Evolutionary conservation across 2,797 vertebrate genomes (phyloP), one percentile per base, ranked within the genome.

Genomic region (Macrochelys suwanniensis): DNA sequence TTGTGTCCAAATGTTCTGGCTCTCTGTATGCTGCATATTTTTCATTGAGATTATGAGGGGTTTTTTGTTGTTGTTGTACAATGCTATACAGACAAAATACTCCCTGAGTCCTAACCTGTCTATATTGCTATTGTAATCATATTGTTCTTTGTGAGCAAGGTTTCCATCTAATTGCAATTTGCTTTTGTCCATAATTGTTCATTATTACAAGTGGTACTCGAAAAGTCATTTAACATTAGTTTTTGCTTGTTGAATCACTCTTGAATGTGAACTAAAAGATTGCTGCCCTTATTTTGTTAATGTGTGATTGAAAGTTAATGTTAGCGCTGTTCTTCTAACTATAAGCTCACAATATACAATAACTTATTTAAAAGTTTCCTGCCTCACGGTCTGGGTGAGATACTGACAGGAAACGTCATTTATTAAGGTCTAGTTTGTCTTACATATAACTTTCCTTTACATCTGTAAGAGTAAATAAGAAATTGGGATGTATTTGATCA

Each of bases 211-310:
- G 83, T 89, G 77, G 33, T 78, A 91, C 93, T 85, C 78, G 82
- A 93, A 93, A 77, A 56, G 54, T 85, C 84, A 86, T 93, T 94
- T 93, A 91, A 97, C 65, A 83, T 83, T 71, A 59, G 83, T 49
- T 47, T 47, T 49, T 81, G 37, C 49, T 85, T 83, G 89, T 82
- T 89, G 82, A 94, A 85, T 7, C 53, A 25, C 51, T 31, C 61
- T 93, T 93, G 56, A 90, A 53, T 89, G 33, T 68, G 37, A 89
- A 91, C 65, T 89, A 80, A 81, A 85, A 88, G 88, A 91, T 84
- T 7, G 59, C 61, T 76, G 42, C 26, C 42, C 25, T 89, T 57
- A 21, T 84, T 89, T 85, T 94, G 25, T 84, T 93, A 77, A 76
- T 82, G 50, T 37, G 51, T 92, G 90, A 86, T 15, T 26, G 42